Evolutionary conservation across 2,113 vertebrate species (phyloP).

Genomic region (Zeus faber): DNA sequence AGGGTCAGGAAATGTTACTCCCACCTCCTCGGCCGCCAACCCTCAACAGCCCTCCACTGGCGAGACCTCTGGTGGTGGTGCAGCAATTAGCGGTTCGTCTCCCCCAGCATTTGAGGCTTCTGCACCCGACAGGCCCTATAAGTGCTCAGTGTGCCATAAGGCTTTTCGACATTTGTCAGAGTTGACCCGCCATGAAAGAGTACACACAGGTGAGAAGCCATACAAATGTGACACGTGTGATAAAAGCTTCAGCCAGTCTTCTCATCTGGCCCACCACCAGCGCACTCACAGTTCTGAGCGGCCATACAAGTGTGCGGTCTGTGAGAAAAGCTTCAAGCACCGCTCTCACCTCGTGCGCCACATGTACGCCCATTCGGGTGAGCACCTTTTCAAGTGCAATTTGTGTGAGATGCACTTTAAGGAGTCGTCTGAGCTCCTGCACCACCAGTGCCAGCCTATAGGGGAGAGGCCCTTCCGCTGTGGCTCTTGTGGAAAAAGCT

Average conservation of each 20-base stretch:
- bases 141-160: slow-evolving; percentile 94
- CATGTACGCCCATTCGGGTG: slow-evolving; percentile 94
- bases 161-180: slow-evolving; percentile 93
- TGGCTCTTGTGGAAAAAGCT: slow-evolving; percentile 87
- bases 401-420: slow-evolving; percentile 94
- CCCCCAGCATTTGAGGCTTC: slow-evolving; percentile 66
- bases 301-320: slow-evolving; percentile 93
- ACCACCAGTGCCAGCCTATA: slow-evolving; percentile 91
- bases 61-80: slow-evolving; percentile 67
- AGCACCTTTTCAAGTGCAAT: slow-evolving; percentile 95
- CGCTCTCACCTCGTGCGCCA: slow-evolving; percentile 94
- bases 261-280: slow-evolving; percentile 94
- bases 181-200: slow-evolving; percentile 89
- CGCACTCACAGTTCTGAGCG: slow-evolving; percentile 94
- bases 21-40: slow-evolving; percentile 61
- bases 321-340: slow-evolving; percentile 97
- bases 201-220: slow-evolving; percentile 94
- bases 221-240: slow-evolving; percentile 95
- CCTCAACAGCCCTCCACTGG: slow-evolving; percentile 75
- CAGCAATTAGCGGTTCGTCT: slow-evolving; percentile 67
- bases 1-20: slow-evolving; percentile 63
- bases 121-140: slow-evolving; percentile 84
- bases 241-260: slow-evolving; percentile 97
- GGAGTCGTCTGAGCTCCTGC: slow-evolving; percentile 91
- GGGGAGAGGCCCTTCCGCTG: slow-evolving; percentile 93